A percentile compares a stretch with the other conserved stretches of the same genome.
phyloP scores from a whole-genome alignment of 2,888 invertebrate species.

The Morpho helenor region DNA sequence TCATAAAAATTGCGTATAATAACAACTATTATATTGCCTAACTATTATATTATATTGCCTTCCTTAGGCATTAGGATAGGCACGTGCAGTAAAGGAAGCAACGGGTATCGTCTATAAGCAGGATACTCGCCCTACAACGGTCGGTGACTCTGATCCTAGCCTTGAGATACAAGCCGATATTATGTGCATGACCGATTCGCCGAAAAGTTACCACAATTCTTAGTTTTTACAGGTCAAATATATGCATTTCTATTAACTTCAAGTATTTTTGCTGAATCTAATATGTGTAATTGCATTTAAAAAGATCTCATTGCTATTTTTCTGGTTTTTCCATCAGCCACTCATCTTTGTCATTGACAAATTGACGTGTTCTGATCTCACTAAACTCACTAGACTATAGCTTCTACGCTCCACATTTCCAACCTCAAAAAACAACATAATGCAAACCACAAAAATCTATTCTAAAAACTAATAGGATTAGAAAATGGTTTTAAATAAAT shows the following conservation, averaged over 20 bases:
- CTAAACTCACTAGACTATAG: no score
- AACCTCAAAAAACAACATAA: no score
- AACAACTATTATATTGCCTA: no score
- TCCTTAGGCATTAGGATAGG: constrained; percentile 15
- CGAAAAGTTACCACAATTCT: constrained; percentile 35
- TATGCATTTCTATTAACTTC: constrained; percentile 5
- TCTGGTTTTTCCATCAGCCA: no score
- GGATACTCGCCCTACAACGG: constrained; percentile 39
- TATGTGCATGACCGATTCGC: constrained; percentile 39
- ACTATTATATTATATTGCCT: no score
- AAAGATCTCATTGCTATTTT: not conserved
- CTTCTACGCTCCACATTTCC: no score
- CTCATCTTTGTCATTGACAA: no score
- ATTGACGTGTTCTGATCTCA: no score
- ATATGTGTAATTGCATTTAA: not conserved
- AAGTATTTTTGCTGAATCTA: not conserved
- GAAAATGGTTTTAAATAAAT: no score
- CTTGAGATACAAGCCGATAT: constrained; percentile 36
- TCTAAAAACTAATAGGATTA: no score
- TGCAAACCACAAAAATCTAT: no score
- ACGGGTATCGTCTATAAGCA: constrained; percentile 24
- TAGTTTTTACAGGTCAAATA: not conserved
- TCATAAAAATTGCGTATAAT: not conserved
- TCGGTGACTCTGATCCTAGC: constrained; percentile 35
- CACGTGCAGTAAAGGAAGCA: constrained; percentile 27